Evolutionary conservation across 2,113 vertebrate species (phyloP).

Genomic region (Chiloscyllium plagiosum): DNA sequence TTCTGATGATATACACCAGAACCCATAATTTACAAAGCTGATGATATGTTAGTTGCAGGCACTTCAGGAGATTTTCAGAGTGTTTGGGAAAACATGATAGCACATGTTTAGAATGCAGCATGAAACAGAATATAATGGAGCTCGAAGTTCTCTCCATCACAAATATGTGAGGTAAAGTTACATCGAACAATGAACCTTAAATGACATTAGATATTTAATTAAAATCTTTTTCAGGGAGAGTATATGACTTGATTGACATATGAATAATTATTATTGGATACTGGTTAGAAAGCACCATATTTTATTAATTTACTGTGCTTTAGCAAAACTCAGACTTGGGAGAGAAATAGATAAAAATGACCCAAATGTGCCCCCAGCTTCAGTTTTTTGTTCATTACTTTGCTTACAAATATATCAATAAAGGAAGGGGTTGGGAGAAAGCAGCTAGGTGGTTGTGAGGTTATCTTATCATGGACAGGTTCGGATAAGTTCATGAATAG

Average conservation of each 20-base stretch:
- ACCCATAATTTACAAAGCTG: neutral
- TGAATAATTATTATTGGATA: neutral
- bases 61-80: neutral
- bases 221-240: neutral
- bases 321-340: neutral
- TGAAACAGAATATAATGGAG: neutral
- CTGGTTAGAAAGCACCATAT: neutral
- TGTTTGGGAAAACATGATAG: neutral
- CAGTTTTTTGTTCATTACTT: neutral
- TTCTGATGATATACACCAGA: neutral
- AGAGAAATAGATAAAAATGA: neutral
- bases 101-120: neutral
- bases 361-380: neutral
- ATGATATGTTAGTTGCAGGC: neutral
- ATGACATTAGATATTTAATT: neutral
- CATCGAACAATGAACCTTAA: neutral
- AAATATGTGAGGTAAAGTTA: slow-evolving; percentile 30
- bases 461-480: neutral
- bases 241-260: neutral
- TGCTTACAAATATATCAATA: neutral
- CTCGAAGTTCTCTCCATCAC: neutral
- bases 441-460: neutral
- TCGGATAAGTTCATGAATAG: neutral
- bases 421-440: neutral
- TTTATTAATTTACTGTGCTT: neutral